Percentiles rank a stretch among this genome's conserved stretches.
These are phyloP conservation scores for Eupithecia exiguata DNA, from an alignment of 2,888 invertebrate genomes.

Conservation along the genomic window DNA sequence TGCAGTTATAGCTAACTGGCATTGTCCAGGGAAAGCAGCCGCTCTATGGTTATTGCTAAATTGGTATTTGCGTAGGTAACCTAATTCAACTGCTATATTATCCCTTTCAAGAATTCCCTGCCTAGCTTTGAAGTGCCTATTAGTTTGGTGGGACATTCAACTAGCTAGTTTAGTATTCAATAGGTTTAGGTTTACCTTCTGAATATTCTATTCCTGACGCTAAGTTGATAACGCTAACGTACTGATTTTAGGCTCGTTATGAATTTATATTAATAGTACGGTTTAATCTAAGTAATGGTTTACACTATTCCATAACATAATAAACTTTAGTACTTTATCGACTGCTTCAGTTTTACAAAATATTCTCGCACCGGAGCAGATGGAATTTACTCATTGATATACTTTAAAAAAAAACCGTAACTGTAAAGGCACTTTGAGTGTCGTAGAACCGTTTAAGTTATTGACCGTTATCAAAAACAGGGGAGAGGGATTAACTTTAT, in stretches of 20 bases:
- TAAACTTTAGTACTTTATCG: background rate
- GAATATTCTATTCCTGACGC: background rate
- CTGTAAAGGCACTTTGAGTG: too few species aligned
- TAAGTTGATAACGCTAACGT: too few species aligned
- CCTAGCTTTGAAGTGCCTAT: background rate
- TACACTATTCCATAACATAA: background rate
- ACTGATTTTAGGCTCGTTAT: background rate
- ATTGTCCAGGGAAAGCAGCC: slow-evolving; percentile 28
- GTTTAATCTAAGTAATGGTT: background rate
- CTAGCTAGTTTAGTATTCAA: background rate
- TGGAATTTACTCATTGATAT: background rate
- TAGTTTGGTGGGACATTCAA: background rate
- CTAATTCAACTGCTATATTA: slow-evolving; percentile 14
- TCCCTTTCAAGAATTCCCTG: background rate
- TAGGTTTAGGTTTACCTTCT: background rate
- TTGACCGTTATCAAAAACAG: too few species aligned
- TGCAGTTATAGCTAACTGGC: slow-evolving; percentile 10
- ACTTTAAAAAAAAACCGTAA: too few species aligned
- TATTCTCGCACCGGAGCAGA: background rate
- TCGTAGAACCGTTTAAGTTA: too few species aligned
- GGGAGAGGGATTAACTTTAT: too few species aligned
- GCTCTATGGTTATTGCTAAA: slow-evolving; percentile 16
- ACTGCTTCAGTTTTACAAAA: background rate
- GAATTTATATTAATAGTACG: background rate
- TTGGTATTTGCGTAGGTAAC: slow-evolving; percentile 16